A percentile compares a stretch with the other conserved stretches of the same genome.
Conservation (phyloP, 2,797 vertebrate genomes). For the Sebastolobus altivelis region DNA sequence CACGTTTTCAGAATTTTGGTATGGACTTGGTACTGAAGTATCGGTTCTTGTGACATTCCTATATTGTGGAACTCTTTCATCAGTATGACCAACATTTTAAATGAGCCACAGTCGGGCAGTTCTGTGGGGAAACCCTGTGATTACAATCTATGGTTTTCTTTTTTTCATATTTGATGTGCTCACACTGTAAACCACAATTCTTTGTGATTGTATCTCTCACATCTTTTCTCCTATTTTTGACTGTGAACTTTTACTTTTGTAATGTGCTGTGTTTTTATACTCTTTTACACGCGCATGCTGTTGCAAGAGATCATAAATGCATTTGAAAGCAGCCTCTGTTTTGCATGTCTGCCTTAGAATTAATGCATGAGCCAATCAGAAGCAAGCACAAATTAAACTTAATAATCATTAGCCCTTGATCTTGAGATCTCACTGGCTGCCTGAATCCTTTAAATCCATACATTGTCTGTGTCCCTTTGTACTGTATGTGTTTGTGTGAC, state of each 20-base stretch:
- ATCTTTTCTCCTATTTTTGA: not conserved
- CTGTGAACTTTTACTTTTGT: not conserved
- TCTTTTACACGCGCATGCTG: slow-evolving; percentile 8
- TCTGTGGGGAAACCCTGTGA: slow-evolving; percentile 15
- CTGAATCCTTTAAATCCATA: slow-evolving; percentile 15
- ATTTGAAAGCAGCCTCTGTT: not conserved
- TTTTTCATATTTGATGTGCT: slow-evolving; percentile 7
- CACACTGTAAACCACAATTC: not conserved
- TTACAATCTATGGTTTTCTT: not conserved
- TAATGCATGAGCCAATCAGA: slow-evolving; percentile 1
- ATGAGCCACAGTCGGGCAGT: not conserved
- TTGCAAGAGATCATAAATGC: not conserved
- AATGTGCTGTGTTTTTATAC: slow-evolving; percentile 2
- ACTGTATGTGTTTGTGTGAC: slow-evolving; percentile 49
- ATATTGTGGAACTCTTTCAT: not conserved
- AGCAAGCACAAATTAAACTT: not conserved
- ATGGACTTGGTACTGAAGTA: no score
- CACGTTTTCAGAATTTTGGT: no score
- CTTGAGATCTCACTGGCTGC: slow-evolving; percentile 25
- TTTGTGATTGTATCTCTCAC: not conserved
- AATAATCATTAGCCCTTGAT: not conserved
- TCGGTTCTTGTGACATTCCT: no score
- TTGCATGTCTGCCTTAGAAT: slow-evolving; percentile 17
- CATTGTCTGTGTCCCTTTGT: slow-evolving; percentile 45
- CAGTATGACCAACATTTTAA: not conserved